Evolutionary conservation across 2,888 invertebrate genomes (phyloP), one percentile per base, ranked within the genome.

Genomic region (Timandra comae): DNA sequence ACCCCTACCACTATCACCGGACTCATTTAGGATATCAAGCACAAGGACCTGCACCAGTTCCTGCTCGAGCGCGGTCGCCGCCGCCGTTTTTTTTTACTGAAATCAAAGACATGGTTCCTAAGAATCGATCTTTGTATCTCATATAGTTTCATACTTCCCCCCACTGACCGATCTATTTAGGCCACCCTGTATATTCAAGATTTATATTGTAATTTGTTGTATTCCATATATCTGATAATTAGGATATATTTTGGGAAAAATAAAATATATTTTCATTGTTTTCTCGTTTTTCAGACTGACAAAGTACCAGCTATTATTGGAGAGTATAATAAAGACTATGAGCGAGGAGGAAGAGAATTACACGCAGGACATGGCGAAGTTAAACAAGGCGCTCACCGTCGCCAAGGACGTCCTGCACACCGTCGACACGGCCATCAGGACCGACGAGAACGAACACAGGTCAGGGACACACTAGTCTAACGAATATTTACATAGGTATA

Each of bases 1-100:
- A n/a, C n/a, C n/a, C n/a, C n/a, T n/a, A n/a, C n/a, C n/a, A n/a
- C n/a, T n/a, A n/a, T n/a, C n/a, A n/a, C n/a, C n/a, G n/a, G n/a
- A n/a, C n/a, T n/a, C n/a, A n/a, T n/a, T n/a, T n/a, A n/a, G n/a
- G n/a, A n/a, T n/a, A n/a, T n/a, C 52, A 93, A 94, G 73, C 62
- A 94, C 75, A 91, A 92, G 38, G 94, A 94, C 61, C 87, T 96
- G 50, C 91, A 93, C 50, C 87, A 88, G 58, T 93, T 96, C 70
- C 86, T 96, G 27, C 87, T 88, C 27, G 91, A 92, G 28, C 88
- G 94, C 29, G 96, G 56, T 91, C 92, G 77, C 91, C 93, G 12
- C 84, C 9, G 8, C 2, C 3, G 5, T n/a, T n/a, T n/a, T n/a
- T n/a, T n/a, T n/a, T n/a, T n/a, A n/a, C n/a, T n/a, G n/a, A n/a